Conservation (phyloP, 37 sponge, comb jelly and placozoan species). For the Agelas oroides region DNA sequence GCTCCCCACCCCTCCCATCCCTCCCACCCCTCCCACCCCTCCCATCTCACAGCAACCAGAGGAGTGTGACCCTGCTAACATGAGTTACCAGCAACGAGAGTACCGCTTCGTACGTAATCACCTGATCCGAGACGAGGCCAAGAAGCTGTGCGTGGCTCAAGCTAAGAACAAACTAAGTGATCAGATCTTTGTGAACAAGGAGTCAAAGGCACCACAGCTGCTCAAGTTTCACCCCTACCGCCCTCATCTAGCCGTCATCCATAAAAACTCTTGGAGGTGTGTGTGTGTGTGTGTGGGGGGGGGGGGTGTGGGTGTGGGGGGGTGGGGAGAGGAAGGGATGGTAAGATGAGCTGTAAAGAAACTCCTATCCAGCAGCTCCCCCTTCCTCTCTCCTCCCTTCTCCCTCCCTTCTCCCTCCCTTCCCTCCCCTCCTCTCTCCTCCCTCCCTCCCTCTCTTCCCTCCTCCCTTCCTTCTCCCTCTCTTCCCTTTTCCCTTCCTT, state of each 20-base stretch:
- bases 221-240: slow-evolving; percentile 87
- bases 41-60: slow-evolving; percentile 51
- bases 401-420: too few relatives aligned
- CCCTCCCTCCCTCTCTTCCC: too few relatives aligned
- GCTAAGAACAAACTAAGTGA: slow-evolving; percentile 64
- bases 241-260: slow-evolving; percentile 75
- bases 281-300: background rate
- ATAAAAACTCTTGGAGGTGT: slow-evolving; percentile 71
- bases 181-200: slow-evolving; percentile 85
- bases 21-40: too few relatives aligned
- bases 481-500: too few relatives aligned
- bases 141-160: slow-evolving; percentile 3
- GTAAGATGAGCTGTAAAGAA: background rate
- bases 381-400: too few relatives aligned
- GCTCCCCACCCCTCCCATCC: too few relatives aligned
- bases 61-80: slow-evolving; percentile 73
- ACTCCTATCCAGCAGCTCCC: too few relatives aligned
- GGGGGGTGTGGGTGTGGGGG: background rate
- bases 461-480: too few relatives aligned
- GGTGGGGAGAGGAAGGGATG: background rate
- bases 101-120: slow-evolving; percentile 77
- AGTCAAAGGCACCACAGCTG: slow-evolving; percentile 65
- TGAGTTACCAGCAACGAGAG: slow-evolving; percentile 76
- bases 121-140: slow-evolving; percentile 44
- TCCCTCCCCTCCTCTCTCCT: too few relatives aligned